Percentiles rank a stretch among this genome's conserved stretches.
Conservation (phyloP, 2,888 invertebrate species). For the Drosophila stalkeri region DNA sequence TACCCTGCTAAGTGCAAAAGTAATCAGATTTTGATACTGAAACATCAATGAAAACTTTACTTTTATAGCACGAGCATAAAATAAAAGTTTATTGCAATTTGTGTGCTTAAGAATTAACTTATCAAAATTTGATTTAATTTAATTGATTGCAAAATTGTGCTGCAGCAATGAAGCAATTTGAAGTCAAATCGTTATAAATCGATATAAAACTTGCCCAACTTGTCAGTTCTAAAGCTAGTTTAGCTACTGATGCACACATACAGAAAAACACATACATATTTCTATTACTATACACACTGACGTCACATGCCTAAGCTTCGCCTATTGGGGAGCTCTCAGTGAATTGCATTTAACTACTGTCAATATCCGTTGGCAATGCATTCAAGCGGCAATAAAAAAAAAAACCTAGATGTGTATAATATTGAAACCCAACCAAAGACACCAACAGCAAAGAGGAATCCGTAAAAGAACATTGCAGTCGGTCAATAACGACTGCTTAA, state of each 20-base stretch:
- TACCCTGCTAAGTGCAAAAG: neutral
- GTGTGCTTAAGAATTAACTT: neutral
- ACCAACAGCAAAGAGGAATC: slow-evolving; percentile 15
- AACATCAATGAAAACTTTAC: neutral
- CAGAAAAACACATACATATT: neutral
- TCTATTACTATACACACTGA: slow-evolving; percentile 19
- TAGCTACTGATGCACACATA: neutral
- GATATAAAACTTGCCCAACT: neutral
- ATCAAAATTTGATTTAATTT: neutral
- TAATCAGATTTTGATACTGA: neutral
- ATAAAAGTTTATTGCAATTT: neutral
- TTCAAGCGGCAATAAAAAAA: slow-evolving; percentile 67
- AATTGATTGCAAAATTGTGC: neutral
- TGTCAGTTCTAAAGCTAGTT: slow-evolving; percentile 13
- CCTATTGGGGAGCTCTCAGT: slow-evolving; percentile 11
- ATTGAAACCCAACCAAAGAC: slow-evolving; percentile 12
- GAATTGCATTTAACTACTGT: slow-evolving; percentile 53
- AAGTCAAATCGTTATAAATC: slow-evolving; percentile 5
- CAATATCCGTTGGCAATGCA: slow-evolving; percentile 75
- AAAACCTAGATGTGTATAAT: slow-evolving; percentile 12
- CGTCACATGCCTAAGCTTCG: slow-evolving; percentile 29
- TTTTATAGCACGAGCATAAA: neutral
- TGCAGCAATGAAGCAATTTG: neutral
- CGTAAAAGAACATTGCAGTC: neutral
- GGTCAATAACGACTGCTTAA: neutral